A percentile compares a stretch with the other conserved stretches of the same genome.
phyloP scores from a whole-genome alignment of 2,888 invertebrate species.

The Tupiocoris notatus region DNA sequence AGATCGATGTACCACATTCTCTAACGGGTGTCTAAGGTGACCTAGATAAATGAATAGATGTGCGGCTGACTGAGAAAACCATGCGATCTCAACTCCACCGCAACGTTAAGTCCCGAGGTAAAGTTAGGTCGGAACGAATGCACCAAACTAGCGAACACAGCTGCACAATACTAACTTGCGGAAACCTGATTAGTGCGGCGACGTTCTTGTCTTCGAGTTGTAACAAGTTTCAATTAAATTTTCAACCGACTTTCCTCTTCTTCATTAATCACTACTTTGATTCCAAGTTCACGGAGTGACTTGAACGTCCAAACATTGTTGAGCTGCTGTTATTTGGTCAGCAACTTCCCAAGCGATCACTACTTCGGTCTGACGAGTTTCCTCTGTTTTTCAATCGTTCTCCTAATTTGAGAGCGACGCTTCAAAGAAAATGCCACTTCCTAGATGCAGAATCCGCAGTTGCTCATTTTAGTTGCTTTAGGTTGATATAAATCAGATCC shows the following conservation, averaged over 20 bases:
- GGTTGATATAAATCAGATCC: too few species aligned
- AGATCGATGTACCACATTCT: neutral
- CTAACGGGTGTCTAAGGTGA: neutral
- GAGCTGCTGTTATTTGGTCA: too few species aligned
- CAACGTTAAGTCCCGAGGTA: neutral
- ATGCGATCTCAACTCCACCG: neutral
- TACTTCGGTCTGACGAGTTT: too few species aligned
- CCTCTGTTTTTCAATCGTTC: too few species aligned
- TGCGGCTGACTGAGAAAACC: neutral
- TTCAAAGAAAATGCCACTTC: too few species aligned
- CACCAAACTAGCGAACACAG: neutral
- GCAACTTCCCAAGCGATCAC: too few species aligned
- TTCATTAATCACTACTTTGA: neutral
- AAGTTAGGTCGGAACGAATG: neutral
- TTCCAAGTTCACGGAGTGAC: too few species aligned
- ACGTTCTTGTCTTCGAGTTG: neutral
- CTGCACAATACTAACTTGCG: neutral
- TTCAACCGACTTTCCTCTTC: neutral
- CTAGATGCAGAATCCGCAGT: too few species aligned
- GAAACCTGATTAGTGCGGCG: neutral
- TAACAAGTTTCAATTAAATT: neutral
- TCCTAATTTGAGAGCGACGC: too few species aligned
- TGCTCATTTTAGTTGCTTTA: too few species aligned
- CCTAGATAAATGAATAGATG: neutral
- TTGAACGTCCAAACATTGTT: too few species aligned